Percentiles rank a stretch among this genome's conserved stretches.
Evolutionary conservation across 2,888 invertebrate genomes (phyloP).

Genomic region (Heptascelio sp.): DNA sequence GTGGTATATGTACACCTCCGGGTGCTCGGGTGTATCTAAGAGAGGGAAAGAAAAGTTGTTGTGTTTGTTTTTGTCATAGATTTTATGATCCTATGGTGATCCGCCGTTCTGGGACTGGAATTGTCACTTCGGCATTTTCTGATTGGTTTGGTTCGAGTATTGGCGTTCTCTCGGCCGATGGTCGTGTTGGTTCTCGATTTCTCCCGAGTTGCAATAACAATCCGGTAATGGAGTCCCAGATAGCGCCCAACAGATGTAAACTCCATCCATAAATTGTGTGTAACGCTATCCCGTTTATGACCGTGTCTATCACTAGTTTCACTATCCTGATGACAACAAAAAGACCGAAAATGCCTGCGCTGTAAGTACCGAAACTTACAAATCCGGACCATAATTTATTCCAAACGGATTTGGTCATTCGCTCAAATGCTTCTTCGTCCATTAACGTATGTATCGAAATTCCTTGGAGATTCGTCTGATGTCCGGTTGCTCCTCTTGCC

Average conservation of each 20-base stretch:
- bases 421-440: conserved; percentile 18
- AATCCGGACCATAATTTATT: conserved; percentile 35
- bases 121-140: no score
- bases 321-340: neutral
- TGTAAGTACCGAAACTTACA: conserved; percentile 33
- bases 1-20: no score
- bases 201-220: no score
- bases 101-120: no score
- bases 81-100: no score
- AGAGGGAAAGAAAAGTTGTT: no score
- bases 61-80: no score
- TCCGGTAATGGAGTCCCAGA: neutral
- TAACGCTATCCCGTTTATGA: conserved; percentile 3
- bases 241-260: neutral
- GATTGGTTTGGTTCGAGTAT: no score
- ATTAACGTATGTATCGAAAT: conserved; percentile 13
- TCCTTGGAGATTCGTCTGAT: neutral
- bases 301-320: conserved; percentile 4
- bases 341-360: conserved; percentile 42
- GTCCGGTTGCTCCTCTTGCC: conserved; percentile 4
- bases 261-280: conserved; percentile 8
- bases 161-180: no score
- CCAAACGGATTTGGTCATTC: neutral
- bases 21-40: no score
- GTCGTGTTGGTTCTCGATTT: no score